These are phyloP conservation scores for human (Homo sapiens) DNA, from an alignment of 2,113 vertebrate species.

Conservation along the genomic window DNA sequence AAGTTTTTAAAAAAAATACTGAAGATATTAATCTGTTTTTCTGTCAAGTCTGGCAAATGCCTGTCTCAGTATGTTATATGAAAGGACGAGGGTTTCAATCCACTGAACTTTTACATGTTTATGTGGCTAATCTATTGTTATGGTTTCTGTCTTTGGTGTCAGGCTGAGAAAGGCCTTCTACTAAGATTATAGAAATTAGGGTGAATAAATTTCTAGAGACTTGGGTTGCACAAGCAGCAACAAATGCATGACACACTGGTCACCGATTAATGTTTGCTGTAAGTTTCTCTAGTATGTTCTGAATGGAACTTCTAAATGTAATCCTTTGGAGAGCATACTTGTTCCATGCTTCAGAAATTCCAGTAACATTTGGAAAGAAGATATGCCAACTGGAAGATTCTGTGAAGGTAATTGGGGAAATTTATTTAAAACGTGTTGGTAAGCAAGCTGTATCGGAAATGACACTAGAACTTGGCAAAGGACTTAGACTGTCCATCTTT, in stretches of 20 bases:
- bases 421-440: conserved; percentile 41
- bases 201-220: not conserved
- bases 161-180: conserved; percentile 2
- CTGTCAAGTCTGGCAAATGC: not conserved
- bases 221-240: not conserved
- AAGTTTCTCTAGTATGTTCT: not conserved
- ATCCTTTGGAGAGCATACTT: not conserved
- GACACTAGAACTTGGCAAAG: not conserved
- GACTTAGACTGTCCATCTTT: conserved; percentile 14
- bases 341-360: conserved; percentile 42
- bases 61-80: not conserved
- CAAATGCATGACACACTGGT: not conserved
- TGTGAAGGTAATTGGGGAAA: conserved; percentile 6
- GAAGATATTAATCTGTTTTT: conserved; percentile 35
- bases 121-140: not conserved
- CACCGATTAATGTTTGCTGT: not conserved
- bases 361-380: conserved; percentile 38
- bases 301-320: not conserved
- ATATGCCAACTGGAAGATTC: conserved; percentile 1
- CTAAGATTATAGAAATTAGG: conserved; percentile 31
- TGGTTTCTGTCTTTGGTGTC: not conserved
- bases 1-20: not conserved
- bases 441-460: not conserved
- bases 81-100: not conserved
- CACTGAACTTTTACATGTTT: not conserved